Conservation (phyloP, 2,797 vertebrate species). For the Harpagifer antarcticus region DNA sequence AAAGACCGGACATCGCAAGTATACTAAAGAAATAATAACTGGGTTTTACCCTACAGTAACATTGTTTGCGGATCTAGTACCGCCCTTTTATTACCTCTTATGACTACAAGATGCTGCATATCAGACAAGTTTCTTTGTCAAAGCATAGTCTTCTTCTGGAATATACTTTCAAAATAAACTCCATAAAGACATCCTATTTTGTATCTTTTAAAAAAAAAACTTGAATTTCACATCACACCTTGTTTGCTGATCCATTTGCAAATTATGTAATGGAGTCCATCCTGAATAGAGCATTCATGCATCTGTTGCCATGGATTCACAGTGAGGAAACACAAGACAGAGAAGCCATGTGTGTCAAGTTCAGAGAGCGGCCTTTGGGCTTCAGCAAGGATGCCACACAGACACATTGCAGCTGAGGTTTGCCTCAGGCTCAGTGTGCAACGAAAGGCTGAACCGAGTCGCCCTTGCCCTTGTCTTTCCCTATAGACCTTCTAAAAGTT, state of each 20-base stretch:
- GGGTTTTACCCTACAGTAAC: too few species aligned
- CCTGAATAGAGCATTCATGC: conserved; percentile 47
- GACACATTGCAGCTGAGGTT: conserved; percentile 6
- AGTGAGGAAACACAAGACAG: conserved; percentile 30
- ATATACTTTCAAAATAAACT: neutral
- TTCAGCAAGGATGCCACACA: conserved; percentile 31
- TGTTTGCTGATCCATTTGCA: conserved; percentile 8
- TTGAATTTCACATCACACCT: neutral
- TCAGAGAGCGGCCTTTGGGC: conserved; percentile 39
- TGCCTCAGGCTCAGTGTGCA: conserved; percentile 22
- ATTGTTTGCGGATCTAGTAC: neutral
- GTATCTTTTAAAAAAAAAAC: neutral
- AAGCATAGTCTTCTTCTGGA: neutral
- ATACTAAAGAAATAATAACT: neutral
- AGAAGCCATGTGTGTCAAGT: conserved; percentile 35
- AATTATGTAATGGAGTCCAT: conserved; percentile 5
- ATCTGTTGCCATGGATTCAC: conserved; percentile 60
- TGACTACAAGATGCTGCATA: neutral
- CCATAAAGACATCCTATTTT: neutral
- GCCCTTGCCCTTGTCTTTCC: conserved; percentile 24
- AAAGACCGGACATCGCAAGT: neutral
- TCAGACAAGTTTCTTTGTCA: neutral
- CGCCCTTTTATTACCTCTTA: neutral
- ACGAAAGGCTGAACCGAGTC: neutral
- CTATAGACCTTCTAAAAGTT: conserved; percentile 1